Evolutionary conservation across 2,888 invertebrate species (phyloP).

Genomic region (Mesodorylaimus sp.): DNA sequence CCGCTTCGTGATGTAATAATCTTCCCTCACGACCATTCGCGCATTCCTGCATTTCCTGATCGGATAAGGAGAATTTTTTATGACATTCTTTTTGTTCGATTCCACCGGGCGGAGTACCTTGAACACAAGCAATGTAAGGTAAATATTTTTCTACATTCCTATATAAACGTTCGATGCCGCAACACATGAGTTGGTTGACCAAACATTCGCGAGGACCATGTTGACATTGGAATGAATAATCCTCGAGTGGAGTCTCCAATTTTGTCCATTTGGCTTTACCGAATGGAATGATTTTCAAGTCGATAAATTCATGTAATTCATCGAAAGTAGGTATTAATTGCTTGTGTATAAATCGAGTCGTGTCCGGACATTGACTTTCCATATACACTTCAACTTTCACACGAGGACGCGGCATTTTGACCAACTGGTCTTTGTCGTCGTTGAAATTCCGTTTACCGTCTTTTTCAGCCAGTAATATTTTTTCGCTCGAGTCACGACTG

Average conservation of each 20-base stretch:
- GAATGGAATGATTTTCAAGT: slow-evolving; percentile 16
- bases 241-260: no score
- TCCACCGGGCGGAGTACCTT: slow-evolving; percentile 1
- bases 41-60: slow-evolving; percentile 15
- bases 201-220: slow-evolving; percentile 25
- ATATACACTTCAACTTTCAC: slow-evolving; percentile 23
- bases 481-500: no score
- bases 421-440: background rate
- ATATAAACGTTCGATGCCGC: slow-evolving; percentile 19
- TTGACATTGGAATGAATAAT: slow-evolving; percentile 15
- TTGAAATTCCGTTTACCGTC: no score
- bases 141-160: background rate
- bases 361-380: slow-evolving; percentile 29
- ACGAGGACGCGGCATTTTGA: no score
- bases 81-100: no score
- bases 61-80: background rate
- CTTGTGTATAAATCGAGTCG: slow-evolving; percentile 21
- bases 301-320: slow-evolving; percentile 15
- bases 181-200: slow-evolving; percentile 26
- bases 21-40: slow-evolving; percentile 15
- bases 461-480: no score
- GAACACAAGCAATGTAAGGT: background rate
- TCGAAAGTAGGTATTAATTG: slow-evolving; percentile 21
- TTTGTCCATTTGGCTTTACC: slow-evolving; percentile 6
- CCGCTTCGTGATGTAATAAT: slow-evolving; percentile 13